phyloP scores from a whole-genome alignment of 2,113 vertebrate genomes.

The Microcebus ravelobensis region DNA sequence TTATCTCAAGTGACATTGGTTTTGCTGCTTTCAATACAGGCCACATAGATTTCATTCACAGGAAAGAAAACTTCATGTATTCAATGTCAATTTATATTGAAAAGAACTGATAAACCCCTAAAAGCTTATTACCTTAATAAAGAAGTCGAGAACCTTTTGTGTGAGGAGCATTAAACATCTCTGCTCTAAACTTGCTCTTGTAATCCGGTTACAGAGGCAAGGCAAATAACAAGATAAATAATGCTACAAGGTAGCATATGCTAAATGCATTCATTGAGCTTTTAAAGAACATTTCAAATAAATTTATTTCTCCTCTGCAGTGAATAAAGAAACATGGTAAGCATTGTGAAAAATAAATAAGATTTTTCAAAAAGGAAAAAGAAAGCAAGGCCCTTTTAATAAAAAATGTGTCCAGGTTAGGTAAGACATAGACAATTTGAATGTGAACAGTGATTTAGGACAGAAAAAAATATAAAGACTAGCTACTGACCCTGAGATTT shows the following conservation, averaged over 20 bases:
- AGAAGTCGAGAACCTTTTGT: conserved; percentile 13
- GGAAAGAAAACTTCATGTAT: neutral
- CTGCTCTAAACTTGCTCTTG: conserved; percentile 32
- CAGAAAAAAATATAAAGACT: neutral
- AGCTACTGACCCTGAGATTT: neutral
- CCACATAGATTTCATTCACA: conserved; percentile 22
- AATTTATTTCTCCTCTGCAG: neutral
- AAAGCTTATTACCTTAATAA: conserved; percentile 48
- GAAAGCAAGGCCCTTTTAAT: neutral
- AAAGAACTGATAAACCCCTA: conserved; percentile 13
- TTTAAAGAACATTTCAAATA: neutral
- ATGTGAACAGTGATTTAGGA: neutral
- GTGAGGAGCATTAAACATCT: neutral
- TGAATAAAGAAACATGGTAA: neutral
- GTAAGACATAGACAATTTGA: neutral
- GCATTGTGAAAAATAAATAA: neutral
- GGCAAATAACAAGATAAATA: neutral
- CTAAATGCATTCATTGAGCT: neutral
- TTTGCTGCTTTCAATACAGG: conserved; percentile 36
- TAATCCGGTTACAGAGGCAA: neutral
- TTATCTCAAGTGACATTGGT: conserved; percentile 49
- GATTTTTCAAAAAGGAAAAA: neutral
- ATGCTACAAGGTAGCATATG: neutral
- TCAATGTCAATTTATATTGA: conserved; percentile 47
- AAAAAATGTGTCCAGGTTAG: neutral